Evolutionary conservation across 2,797 vertebrate species (phyloP), one percentile per base, ranked within the genome.

Genomic region (Limnodromus scolopaceus): DNA sequence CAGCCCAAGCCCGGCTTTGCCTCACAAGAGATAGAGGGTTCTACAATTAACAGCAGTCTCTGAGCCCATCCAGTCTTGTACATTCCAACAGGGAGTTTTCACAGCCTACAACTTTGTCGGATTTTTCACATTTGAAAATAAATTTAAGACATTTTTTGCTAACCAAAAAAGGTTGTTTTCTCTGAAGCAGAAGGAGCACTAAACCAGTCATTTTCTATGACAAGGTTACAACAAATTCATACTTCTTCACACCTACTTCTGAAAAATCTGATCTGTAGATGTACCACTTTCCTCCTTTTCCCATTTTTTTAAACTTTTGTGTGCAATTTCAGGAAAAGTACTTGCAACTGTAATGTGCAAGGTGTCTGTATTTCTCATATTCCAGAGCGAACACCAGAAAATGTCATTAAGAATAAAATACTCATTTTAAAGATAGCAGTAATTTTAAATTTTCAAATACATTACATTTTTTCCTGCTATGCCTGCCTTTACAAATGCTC

Each of bases 371-470:
- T 87, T 93, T 92, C 87, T 92, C 75, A 91, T 74, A 89, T 63
- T 95, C 87, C 28, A 71, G 45, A 68, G 34, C 8, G 72, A 95
- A 84, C 70, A 66, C 13, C 10, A 22, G 53, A 82, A 93, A 96
- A 93, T 36, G 53, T 82, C 84, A 79, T 79, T 85, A 93, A 32
- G 78, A 90, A 92, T 65, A 92, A 94, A 75, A 91, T 77, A 76
- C 54, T 87, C n/a, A 69, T 90, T 94, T 83, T 76, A 75, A 89
- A 92, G 65, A 64, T 87, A 87, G 58, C 43, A 61, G 38, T 68
- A 82, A 74, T 65, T 65, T 82, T 79, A 93, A 58, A 94, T 93
- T 89, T 89, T 78, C 45, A 89, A 86, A 90, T 65, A 45, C n/a
- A 58, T 54, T 61, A 30, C 48, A n/a, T 76, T 30, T 96, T 84